phyloP scores from a whole-genome alignment of 2,797 vertebrate species.

The Catostomus latipinnis region DNA sequence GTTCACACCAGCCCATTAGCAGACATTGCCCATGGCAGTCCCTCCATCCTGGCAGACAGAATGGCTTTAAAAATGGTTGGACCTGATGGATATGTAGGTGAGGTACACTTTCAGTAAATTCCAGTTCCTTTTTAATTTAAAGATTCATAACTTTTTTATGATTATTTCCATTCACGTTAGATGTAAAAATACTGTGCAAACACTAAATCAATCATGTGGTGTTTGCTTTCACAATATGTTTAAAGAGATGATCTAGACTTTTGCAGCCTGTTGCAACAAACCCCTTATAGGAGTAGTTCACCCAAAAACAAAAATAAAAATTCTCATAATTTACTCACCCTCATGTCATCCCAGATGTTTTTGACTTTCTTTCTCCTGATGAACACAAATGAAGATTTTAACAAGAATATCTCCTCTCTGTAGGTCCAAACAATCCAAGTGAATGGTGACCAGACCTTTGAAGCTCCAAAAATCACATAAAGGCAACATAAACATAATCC shows the following conservation, averaged over 20 bases:
- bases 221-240: neutral
- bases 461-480: too few species aligned
- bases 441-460: too few species aligned
- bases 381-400: too few species aligned
- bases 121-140: neutral
- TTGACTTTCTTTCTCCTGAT: too few species aligned
- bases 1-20: conserved; percentile 86
- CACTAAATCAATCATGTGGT: neutral
- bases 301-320: too few species aligned
- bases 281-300: too few species aligned
- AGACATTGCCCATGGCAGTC: conserved; percentile 85
- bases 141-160: neutral
- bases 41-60: conserved; percentile 85
- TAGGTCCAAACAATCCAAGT: too few species aligned
- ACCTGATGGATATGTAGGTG: conserved; percentile 85
- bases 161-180: neutral
- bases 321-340: too few species aligned
- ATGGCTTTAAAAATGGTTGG: conserved; percentile 88
- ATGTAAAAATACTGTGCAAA: neutral
- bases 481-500: too few species aligned
- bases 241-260: neutral
- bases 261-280: too few species aligned
- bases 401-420: too few species aligned
- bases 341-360: too few species aligned
- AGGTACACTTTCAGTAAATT: conserved; percentile 42